Base-by-base conservation (phyloP, 2,797 vertebrate species). In the Pogonophryne albipinna region DNA sequence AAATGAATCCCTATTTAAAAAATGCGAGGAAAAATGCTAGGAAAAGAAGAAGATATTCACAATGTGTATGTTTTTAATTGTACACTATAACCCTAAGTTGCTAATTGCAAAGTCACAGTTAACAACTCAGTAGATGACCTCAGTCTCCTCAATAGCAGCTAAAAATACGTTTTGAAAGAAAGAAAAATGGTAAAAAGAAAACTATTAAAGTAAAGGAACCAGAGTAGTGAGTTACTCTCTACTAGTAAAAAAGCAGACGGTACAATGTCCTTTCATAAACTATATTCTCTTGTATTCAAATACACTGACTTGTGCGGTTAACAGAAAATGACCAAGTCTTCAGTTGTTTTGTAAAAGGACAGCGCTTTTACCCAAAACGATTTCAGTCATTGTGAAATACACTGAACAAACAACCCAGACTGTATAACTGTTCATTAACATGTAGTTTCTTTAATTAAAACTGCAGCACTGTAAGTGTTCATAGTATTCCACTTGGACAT, bases 401-500 rank as follows among this genome's bases (percentile, higher is more conserved):
- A 15, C 4, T 56, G 20, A 69, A 71, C 45, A 63, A 73, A 85
- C 27, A 27, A 38, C 34, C 34, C 34, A 38, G 34, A 52, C 17
- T 6, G 14, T 8, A 42, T 12, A 53, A 13, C 56, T 74, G 27
- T 74, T 76, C 64, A 71, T 88, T 92, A 89, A 89, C 64, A 90
- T 91, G 91, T 92, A 91, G 91, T 93, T 93, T 93, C 90, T 95
- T 95, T 95, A 94, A 94, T 95, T 91, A 94, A 95, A 95, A 94
- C 91, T 89, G 94, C 91, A 95, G 92, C 93, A 95, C 88, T 91
- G 87, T 94, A 94, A 94, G 93, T 95, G 95, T 94, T 94, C 90
- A 93, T 93, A 91, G 85, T 95, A 94, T 93, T 95, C 86, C 93
- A 95, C 94, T 94, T 95, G 90, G 91, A 95, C 95, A 96, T 96